phyloP scores from a whole-genome alignment of 2,797 vertebrate genomes.

The Pseudochaenichthys georgianus region DNA sequence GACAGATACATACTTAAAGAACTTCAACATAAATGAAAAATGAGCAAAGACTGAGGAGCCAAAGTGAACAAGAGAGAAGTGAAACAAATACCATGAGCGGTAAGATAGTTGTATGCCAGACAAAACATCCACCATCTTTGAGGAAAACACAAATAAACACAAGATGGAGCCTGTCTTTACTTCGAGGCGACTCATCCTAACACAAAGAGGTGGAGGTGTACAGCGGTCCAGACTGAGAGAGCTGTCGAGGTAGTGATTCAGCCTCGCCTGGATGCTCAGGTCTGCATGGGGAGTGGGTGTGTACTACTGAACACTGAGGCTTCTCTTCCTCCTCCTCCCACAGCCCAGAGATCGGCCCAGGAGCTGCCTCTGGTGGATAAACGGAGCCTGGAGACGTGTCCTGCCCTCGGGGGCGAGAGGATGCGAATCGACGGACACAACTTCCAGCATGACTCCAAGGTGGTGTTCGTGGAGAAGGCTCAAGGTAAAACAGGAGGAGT shows the following conservation, averaged over 20 bases:
- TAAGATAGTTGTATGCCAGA: constrained; percentile 35
- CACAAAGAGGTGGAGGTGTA: constrained; percentile 23
- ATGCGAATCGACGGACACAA: constrained; percentile 96
- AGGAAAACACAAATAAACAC: constrained; percentile 56
- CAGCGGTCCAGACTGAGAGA: constrained; percentile 6
- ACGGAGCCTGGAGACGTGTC: constrained; percentile 92
- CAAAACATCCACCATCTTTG: constrained; percentile 44
- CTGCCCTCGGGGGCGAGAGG: constrained; percentile 91
- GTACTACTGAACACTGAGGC: constrained; percentile 59
- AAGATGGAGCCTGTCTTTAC: constrained; percentile 26
- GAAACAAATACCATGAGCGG: background rate
- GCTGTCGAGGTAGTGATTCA: constrained; percentile 59
- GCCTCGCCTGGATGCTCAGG: constrained; percentile 80
- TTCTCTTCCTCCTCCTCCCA: constrained; percentile 48
- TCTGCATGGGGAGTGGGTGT: constrained; percentile 82
- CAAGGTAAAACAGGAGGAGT: constrained; percentile 88
- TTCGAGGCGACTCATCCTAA: constrained; percentile 19
- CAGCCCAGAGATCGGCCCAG: constrained; percentile 98
- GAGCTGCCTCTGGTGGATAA: constrained; percentile 98
- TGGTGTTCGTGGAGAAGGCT: constrained; percentile 98
- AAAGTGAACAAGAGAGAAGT: constrained; percentile 35
- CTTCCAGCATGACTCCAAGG: constrained; percentile 97
- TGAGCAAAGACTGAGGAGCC: constrained; percentile 31
- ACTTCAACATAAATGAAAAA: constrained; percentile 22
- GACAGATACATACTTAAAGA: constrained; percentile 20